phyloP scores from a whole-genome alignment of 2,888 invertebrate species.

The Bombylius discolor region DNA sequence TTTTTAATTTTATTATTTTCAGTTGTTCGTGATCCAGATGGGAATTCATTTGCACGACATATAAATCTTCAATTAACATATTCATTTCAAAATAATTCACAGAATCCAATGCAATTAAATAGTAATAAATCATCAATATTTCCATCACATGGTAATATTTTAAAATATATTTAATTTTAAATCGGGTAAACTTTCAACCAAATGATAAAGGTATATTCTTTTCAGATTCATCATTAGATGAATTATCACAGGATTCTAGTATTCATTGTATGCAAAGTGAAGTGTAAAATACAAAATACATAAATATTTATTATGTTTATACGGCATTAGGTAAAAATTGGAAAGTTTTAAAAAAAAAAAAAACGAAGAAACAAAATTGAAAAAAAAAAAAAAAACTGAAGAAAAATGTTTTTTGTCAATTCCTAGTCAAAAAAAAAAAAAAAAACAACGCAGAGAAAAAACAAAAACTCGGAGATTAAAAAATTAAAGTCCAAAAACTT shows the following conservation, averaged over 20 bases:
- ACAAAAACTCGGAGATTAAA: neutral
- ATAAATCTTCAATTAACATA: constrained; percentile 81
- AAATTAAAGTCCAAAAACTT: neutral
- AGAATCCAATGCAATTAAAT: constrained; percentile 35
- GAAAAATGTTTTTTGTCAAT: neutral
- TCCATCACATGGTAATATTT: constrained; percentile 46
- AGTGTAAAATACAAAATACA: constrained; percentile 38
- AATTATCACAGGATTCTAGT: constrained; percentile 75
- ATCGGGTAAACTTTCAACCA: neutral
- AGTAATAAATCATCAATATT: constrained; percentile 40
- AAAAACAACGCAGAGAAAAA: neutral
- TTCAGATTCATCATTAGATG: constrained; percentile 72
- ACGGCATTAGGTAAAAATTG: too few species aligned
- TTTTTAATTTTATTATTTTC: constrained; percentile 34
- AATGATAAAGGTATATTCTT: constrained; percentile 20
- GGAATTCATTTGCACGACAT: constrained; percentile 64
- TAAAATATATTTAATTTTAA: neutral
- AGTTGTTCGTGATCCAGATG: constrained; percentile 56
- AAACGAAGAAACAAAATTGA: neutral
- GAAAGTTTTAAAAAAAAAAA: too few species aligned
- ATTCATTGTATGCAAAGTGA: constrained; percentile 76
- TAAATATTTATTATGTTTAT: neutral
- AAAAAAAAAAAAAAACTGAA: neutral
- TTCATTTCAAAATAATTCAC: constrained; percentile 72
- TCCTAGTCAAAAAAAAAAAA: constrained; percentile 5